Base-by-base conservation (phyloP, 1,140 invertebrate species). In the Zaprionus vittiger region DNA sequence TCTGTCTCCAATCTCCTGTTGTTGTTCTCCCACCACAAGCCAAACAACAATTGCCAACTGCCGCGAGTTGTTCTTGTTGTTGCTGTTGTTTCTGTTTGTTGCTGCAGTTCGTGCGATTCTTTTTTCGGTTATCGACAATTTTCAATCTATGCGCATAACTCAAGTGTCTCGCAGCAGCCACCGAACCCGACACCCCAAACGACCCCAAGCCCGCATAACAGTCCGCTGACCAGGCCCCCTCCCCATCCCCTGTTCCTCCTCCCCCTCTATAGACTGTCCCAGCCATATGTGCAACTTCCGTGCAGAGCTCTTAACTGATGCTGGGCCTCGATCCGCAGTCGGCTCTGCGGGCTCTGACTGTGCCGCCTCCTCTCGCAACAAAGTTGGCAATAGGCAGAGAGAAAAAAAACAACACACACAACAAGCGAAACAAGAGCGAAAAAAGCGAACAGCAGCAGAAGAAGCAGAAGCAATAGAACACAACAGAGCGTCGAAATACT, bases 131-230 rank as follows among this genome's bases (percentile, higher is more conserved):
- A 90, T 90, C 85, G 86, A 38, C 73, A 79, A 85, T 90, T 90
- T 90, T 85, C 85, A 90, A 90, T 90, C 85, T 90, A 90, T 90
- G 85, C 82, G 86, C 85, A 90, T 90, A 90, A 90, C 82, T 90
- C 85, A 90, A 90, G 85, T 90, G 85, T 73, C 84, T 77, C 83
- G 47, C 74, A 73, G 62, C 74, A 73, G 34, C 69, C 59, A 68
- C 52, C 55, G 54, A 65, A 73, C 67, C 68, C 70, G 54, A 82
- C 80, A 81, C 80, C 79, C 75, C 47, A 67, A 74, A 82, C 72
- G 66, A 71, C 55, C 63, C 63, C 70, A 65, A 65, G 68, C 83
- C 84, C 84, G 84, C 84, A 89, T 89, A 84, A 73, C 81, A 72
- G 11, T 60, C 15, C 44, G 54, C 69, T 24, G 34, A 44, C 34